Evolutionary conservation across 2,113 vertebrate genomes (phyloP).

Genomic region (Crotalus tigris): DNA sequence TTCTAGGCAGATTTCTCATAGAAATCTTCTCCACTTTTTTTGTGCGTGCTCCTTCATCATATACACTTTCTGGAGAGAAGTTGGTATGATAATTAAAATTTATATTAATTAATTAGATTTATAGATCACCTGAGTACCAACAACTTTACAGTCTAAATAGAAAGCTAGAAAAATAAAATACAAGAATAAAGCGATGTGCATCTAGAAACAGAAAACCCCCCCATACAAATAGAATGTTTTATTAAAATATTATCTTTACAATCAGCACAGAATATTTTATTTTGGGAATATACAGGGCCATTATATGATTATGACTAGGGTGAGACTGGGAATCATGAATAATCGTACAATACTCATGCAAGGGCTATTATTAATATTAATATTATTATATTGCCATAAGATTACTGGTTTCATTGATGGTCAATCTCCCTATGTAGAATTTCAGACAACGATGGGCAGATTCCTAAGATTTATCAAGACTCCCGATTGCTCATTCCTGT

Average conservation of each 20-base stretch:
- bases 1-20: neutral
- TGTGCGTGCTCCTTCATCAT: neutral
- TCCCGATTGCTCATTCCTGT: neutral
- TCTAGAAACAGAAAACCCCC: neutral
- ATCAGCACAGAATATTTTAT: neutral
- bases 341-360: neutral
- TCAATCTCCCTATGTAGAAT: neutral
- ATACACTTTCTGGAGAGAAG: neutral
- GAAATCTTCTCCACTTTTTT: neutral
- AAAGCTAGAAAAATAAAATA: neutral
- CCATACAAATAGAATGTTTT: neutral
- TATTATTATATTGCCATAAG: neutral
- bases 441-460: neutral
- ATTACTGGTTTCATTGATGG: neutral
- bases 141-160: neutral
- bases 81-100: neutral
- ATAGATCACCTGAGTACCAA: neutral
- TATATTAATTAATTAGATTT: neutral
- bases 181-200: neutral
- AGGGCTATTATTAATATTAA: neutral
- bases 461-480: neutral
- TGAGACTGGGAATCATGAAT: neutral
- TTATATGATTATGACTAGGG: neutral
- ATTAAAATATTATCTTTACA: neutral
- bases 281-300: neutral